A percentile compares a stretch with the other conserved stretches of the same genome.
These are phyloP conservation scores for Kryphioiulus occultus DNA, from an alignment of 2,888 invertebrate species.

Conservation along the genomic window DNA sequence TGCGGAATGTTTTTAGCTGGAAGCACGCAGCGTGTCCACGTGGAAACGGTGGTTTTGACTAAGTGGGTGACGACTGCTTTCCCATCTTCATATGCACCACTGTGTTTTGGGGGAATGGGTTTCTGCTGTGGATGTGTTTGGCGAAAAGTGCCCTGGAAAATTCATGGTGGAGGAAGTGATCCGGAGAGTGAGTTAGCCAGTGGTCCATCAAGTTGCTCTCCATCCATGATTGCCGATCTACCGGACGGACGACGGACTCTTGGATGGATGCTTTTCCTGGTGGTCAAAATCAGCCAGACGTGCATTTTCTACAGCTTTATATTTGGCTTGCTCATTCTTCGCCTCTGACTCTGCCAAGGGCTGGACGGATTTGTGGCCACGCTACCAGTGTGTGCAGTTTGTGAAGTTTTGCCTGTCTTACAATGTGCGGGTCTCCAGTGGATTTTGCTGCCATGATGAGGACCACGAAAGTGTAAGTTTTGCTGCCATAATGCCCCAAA, in stretches of 20 bases:
- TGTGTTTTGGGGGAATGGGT: neutral
- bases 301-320: constrained; percentile 41
- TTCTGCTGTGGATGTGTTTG: constrained; percentile 36
- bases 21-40: constrained; percentile 8
- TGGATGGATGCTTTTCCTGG: constrained; percentile 44
- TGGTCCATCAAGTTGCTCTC: constrained; percentile 47
- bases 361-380: neutral
- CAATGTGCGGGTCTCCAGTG: neutral
- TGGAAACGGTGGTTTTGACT: neutral
- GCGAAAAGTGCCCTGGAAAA: constrained; percentile 46
- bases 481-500: too few relatives aligned
- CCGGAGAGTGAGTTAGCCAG: constrained; percentile 47
- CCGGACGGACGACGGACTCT: constrained; percentile 46
- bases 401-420: neutral
- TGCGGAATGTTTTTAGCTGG: neutral
- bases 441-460: neutral
- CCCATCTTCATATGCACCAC: neutral
- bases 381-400: neutral
- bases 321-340: constrained; percentile 35
- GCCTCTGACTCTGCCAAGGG: neutral
- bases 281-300: constrained; percentile 45
- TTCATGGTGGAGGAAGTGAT: constrained; percentile 45
- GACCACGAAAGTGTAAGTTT: neutral
- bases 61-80: neutral
- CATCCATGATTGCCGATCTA: constrained; percentile 41